Evolutionary conservation across 1,140 invertebrate genomes (phyloP).

Genomic region (Gerris buenoi): DNA sequence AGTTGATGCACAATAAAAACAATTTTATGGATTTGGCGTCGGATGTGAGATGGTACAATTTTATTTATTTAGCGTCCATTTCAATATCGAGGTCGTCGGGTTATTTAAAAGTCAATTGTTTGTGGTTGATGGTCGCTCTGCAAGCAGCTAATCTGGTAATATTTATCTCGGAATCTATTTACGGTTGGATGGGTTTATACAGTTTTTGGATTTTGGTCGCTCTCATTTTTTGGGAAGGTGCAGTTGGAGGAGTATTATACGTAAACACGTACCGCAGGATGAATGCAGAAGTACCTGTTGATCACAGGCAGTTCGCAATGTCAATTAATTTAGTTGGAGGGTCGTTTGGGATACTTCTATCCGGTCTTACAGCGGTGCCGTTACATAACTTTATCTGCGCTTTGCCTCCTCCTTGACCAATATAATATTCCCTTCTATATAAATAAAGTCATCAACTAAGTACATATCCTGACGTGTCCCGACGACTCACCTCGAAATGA

Average conservation of each 20-base stretch:
- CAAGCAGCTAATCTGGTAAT: conserved; percentile 53
- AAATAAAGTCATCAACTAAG: too few species aligned
- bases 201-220: conserved; percentile 57
- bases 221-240: conserved; percentile 70
- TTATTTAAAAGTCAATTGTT: conserved; percentile 47
- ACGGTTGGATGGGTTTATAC: conserved; percentile 42
- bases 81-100: conserved; percentile 75
- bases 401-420: conserved; percentile 27
- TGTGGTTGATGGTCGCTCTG: conserved; percentile 61
- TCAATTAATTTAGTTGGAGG: conserved; percentile 58
- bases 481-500: too few species aligned
- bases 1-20: conserved; percentile 53
- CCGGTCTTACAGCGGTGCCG: conserved; percentile 54
- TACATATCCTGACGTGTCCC: too few species aligned
- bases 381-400: conserved; percentile 56
- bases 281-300: conserved; percentile 47
- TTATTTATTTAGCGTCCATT: conserved; percentile 75
- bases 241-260: conserved; percentile 69
- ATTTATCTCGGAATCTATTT: conserved; percentile 51
- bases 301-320: conserved; percentile 44
- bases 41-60: conserved; percentile 72
- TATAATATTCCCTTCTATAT: too few species aligned
- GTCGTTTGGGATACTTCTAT: conserved; percentile 54
- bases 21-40: conserved; percentile 44
- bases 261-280: conserved; percentile 75